Evolutionary conservation across 2,797 vertebrate species (phyloP).

Genomic region (Channa striata): DNA sequence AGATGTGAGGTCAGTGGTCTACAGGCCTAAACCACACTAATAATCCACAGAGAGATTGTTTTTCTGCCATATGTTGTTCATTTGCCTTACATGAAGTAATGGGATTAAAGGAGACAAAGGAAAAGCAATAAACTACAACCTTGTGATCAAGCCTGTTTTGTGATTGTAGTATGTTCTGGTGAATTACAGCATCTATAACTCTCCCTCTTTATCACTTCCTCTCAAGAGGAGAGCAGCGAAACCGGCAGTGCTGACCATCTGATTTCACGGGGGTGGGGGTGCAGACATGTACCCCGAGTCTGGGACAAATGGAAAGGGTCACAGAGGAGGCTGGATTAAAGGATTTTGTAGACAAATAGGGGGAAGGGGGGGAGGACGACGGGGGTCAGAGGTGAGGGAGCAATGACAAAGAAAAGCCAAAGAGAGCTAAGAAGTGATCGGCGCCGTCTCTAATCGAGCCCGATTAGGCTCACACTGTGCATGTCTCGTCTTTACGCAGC

Average conservation of each 20-base stretch:
- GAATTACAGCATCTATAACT: constrained; percentile 9
- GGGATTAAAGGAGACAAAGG: neutral
- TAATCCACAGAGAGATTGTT: constrained; percentile 46
- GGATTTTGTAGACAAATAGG: constrained; percentile 60
- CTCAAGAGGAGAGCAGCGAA: constrained; percentile 3
- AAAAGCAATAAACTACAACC: constrained; percentile 1
- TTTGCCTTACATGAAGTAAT: constrained; percentile 4
- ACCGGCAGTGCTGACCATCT: constrained; percentile 35
- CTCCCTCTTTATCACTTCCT: constrained; percentile 24
- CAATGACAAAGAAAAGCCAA: constrained; percentile 67
- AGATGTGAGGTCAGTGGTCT: constrained; percentile 51
- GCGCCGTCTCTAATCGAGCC: constrained; percentile 63
- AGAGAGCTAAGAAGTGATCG: constrained; percentile 50
- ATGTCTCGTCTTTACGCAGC: constrained; percentile 55
- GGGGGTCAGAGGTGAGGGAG: constrained; percentile 77
- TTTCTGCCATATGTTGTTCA: constrained; percentile 15
- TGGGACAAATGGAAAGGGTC: constrained; percentile 72
- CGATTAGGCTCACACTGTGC: constrained; percentile 73
- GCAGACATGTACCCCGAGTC: constrained; percentile 69
- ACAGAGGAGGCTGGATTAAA: constrained; percentile 69
- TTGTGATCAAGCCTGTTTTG: neutral
- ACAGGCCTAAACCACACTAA: constrained; percentile 25
- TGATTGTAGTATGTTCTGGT: constrained; percentile 9
- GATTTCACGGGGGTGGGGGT: constrained; percentile 72
- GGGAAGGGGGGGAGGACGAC: constrained; percentile 50